Base-by-base conservation (phyloP, 2,888 invertebrate species). In the Chymomyza amoena region DNA sequence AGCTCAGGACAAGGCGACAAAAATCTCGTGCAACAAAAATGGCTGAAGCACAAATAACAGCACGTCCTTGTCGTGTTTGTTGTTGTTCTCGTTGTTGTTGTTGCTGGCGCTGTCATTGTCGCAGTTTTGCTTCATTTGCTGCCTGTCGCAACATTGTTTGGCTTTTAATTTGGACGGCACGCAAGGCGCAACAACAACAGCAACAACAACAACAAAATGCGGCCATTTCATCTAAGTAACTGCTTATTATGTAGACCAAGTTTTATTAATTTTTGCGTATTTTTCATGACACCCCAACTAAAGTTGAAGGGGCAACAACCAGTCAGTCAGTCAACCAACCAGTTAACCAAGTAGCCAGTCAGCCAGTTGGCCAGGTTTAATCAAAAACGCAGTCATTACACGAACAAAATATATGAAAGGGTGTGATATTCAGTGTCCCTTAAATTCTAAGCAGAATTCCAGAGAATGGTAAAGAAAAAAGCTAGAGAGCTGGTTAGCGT, bases 81-180 rank as follows among this genome's bases (percentile, higher is more conserved):
- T 61, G 10, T 20, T 51, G 25, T 57, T 61, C 25, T 61, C 28
- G 6, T 52, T 45, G 52, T 61, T 69, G 61, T 72, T 59, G 18
- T 32, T 61, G 61, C 3, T 20, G n/a, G 61, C 50, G 56, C 61
- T 62, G 39, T 61, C 52, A 57, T 39, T 64, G 51, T 54, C 64
- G 69, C 76, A 86, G 87, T 83, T 87, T 83, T 78, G 87, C 82
- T 87, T 83, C 87, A 83, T 83, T 83, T 76, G 79, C 69, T 75
- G 32, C 52, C 50, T 60, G 60, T 25, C 60, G 60, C 60, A n/a
- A 60, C 85, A 87, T 87, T 87, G 83, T 87, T 84, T 45, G 87
- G 85, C 87, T 84, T 84, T 84, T 84, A 84, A 84, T 84, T 84
- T 84, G 83, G 72, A 74, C 77, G 61, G 77, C 83, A 84, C 83